phyloP scores from a whole-genome alignment of 92 coral and sea anemone genomes.

The Bergia puertoricense region DNA sequence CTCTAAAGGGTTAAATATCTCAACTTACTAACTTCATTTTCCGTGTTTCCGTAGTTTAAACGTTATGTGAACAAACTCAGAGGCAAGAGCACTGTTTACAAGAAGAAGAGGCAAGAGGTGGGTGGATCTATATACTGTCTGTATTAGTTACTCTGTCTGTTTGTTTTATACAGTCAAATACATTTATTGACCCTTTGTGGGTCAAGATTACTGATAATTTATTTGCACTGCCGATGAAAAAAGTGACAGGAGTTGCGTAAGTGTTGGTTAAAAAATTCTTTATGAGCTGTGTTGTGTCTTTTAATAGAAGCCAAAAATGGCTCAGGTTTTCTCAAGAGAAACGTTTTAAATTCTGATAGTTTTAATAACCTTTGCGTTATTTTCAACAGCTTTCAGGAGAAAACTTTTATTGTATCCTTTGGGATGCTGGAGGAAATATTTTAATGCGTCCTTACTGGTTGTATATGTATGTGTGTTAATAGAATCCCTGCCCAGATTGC shows the following conservation, averaged over 20 bases:
- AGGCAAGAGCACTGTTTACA: conserved; percentile 97
- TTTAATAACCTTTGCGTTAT: neutral
- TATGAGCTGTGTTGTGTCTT: neutral
- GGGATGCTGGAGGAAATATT: too few relatives aligned
- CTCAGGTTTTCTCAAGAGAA: neutral
- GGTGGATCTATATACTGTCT: neutral
- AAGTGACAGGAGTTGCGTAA: too few relatives aligned
- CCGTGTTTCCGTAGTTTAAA: conserved; percentile 69
- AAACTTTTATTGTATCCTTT: too few relatives aligned
- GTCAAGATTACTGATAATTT: too few relatives aligned
- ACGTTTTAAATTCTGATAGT: too few relatives aligned
- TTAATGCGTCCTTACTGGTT: too few relatives aligned
- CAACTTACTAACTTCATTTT: neutral
- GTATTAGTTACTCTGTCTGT: neutral
- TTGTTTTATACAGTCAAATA: neutral
- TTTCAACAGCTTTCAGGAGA: neutral
- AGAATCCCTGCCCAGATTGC: too few relatives aligned
- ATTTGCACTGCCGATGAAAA: too few relatives aligned
- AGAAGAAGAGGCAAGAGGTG: conserved; percentile 96
- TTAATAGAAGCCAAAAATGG: neutral
- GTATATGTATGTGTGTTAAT: too few relatives aligned
- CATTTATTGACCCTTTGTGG: neutral
- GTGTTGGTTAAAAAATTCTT: too few relatives aligned
- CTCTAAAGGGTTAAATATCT: neutral
- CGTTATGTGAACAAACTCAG: conserved; percentile 96